phyloP scores from a whole-genome alignment of 30 jellyfish, hydroid and myxozoan species.

The Pelagia noctiluca region DNA sequence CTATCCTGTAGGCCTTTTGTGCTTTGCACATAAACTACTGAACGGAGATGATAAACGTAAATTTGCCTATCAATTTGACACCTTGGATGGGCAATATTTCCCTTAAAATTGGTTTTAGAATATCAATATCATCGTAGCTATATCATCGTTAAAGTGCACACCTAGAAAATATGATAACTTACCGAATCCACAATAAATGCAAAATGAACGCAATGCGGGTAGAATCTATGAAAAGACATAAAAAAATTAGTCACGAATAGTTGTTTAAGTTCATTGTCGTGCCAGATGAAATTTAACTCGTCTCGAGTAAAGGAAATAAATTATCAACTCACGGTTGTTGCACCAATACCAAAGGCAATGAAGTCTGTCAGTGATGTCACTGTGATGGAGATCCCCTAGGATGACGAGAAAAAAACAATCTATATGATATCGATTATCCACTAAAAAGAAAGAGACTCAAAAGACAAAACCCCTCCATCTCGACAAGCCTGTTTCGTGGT shows the following conservation, averaged over 20 bases:
- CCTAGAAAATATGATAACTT: background rate
- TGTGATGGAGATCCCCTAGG: slow-evolving; percentile 78
- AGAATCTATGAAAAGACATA: slow-evolving; percentile 20
- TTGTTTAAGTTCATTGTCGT: background rate
- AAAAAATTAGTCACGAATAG: too few relatives aligned
- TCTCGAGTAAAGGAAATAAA: background rate
- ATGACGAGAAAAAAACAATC: background rate
- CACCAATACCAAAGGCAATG: slow-evolving; percentile 74
- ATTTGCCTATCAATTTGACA: too few relatives aligned
- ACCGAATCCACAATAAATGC: slow-evolving; percentile 69
- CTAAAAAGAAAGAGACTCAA: background rate
- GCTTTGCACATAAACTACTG: too few relatives aligned
- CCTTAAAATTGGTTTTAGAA: too few relatives aligned
- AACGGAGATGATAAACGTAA: too few relatives aligned
- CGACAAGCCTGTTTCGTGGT: too few relatives aligned
- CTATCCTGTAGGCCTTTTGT: too few relatives aligned
- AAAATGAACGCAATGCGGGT: slow-evolving; percentile 74
- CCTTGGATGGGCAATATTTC: too few relatives aligned
- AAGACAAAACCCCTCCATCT: too few relatives aligned
- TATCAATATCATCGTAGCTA: too few relatives aligned
- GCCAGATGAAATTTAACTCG: background rate
- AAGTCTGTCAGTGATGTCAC: slow-evolving; percentile 80
- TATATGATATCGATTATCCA: background rate
- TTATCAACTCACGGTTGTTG: slow-evolving; percentile 62
- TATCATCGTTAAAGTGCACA: background rate